phyloP scores from a whole-genome alignment of 2,797 vertebrate genomes.

The Pempheris klunzingeri region DNA sequence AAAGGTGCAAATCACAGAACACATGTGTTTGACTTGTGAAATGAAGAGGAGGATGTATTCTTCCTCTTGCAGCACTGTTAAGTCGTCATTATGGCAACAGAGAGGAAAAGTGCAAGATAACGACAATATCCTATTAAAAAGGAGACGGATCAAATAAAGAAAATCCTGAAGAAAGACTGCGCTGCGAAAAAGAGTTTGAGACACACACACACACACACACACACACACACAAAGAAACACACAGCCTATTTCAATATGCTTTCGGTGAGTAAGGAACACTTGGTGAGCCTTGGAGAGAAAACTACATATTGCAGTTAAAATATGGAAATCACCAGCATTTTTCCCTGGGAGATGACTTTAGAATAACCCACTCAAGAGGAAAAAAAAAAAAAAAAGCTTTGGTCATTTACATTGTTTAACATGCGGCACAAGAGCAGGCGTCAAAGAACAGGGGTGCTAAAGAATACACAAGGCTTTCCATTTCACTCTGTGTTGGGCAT shows the following conservation, averaged over 20 bases:
- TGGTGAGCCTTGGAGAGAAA: conserved; percentile 62
- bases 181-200: conserved; percentile 4
- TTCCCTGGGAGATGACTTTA: conserved; percentile 67
- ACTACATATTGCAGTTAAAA: conserved; percentile 78
- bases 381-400: conserved; percentile 6
- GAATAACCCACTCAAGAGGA: conserved; percentile 64
- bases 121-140: conserved; percentile 63
- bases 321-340: conserved; percentile 77
- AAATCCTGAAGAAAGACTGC: conserved; percentile 16
- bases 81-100: conserved; percentile 61
- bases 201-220: conserved; percentile 16
- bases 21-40: conserved; percentile 31
- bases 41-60: conserved; percentile 33
- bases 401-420: conserved; percentile 77
- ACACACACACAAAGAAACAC: conserved; percentile 32
- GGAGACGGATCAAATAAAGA: conserved; percentile 31
- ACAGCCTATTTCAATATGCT: conserved; percentile 59
- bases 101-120: conserved; percentile 55
- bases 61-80: conserved; percentile 42
- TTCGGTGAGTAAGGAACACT: conserved; percentile 61
- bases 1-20: conserved; percentile 36
- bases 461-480: conserved; percentile 57
- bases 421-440: conserved; percentile 56
- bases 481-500: conserved; percentile 48
- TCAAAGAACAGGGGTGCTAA: conserved; percentile 37